Base-by-base conservation (phyloP, 2,888 invertebrate genomes). In the Eupsilia transversa region DNA sequence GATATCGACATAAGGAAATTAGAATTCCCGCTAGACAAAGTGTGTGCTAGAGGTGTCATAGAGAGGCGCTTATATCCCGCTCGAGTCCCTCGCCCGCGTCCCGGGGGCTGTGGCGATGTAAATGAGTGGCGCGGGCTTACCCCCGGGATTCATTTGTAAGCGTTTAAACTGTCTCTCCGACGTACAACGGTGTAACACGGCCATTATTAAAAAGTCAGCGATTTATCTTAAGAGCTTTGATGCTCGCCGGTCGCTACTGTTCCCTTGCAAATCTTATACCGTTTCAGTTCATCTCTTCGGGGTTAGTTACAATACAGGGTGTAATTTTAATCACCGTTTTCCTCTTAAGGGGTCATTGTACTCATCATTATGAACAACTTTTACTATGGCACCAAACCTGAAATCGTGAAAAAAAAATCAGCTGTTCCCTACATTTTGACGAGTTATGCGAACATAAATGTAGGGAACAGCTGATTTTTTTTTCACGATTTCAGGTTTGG, bases 81-180 rank as follows among this genome's bases (percentile, higher is more conserved):
- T 67, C 23, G 56, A 72, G 60, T n/a, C 27, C 71, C 71, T 52
- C 68, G 20, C 23, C 67, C 63, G 52, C 35, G 33, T 20, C 43
- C 52, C 72, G 35, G 43, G 43, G n/a, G 59, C 72, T 64, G 79
- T 41, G 67, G 63, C 59, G 56, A 79, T 83, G 80, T 72, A 86
- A 86, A 84, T 84, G 80, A 83, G 76, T 66, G 49, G 72, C 69
- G 64, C 70, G 70, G 71, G 59, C 57, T 65, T 54, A 54, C 80
- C 63, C 73, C 49, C 70, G 81, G 81, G 81, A 66, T 76, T 86
- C 84, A 84, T 84, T 86, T 86, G 85, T 86, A 75, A 86, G 75
- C 82, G 82, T 84, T 86, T 75, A 77, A 72, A 84, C 74, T 75
- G 87, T 86, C 82, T 77, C 69, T 77, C 70, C 33, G 17, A 33